Base-by-base conservation (phyloP, 2,797 vertebrate genomes). In the Microctenopoma stevenorrisi region DNA sequence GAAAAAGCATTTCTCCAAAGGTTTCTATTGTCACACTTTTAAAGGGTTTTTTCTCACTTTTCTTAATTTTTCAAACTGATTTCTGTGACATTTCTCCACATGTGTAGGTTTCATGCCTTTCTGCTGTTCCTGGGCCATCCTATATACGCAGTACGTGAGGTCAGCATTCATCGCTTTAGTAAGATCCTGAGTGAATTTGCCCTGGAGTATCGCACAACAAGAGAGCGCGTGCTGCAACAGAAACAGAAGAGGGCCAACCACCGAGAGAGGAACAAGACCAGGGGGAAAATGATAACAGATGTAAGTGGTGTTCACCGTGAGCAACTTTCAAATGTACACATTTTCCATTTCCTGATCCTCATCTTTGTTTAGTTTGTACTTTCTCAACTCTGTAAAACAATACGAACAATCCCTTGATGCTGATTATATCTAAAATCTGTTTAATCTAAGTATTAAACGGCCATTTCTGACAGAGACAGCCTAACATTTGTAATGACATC, bases 281-380 rank as follows among this genome's bases (percentile, higher is more conserved):
- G 97, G 75, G 97, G 97, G n/a, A 99, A 98, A 94, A 97, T 99
- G 96, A 99, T 99, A 91, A 99, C 97, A 49, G 97, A 99, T 83
- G 98, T 99, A 94, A 98, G 96, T 95, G 51, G 30, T 74, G 63
- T 47, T 76, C 74, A 69, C 48, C 64, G 60, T 9, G 47, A 62
- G 72, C 56, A 54, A 40, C 16, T 44, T 70, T 68, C 73, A 66
- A 68, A 70, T 35, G 38, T 14, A 42, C 47, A 62, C 67, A 48
- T 60, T 65, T 59, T 75, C 70, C 62, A 65, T 81, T 80, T 75
- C 75, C 72, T 67, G 58, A 75, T 74, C 55, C 42, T 37, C 3
- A 0, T 64, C 63, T 81, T 76, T 82, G 78, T 87, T 85, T 82
- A 59, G 52, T 77, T 81, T 74, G 28, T 54, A 44, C 55, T 66